Evolutionary conservation across 2,888 invertebrate genomes (phyloP).

Genomic region (Drosophila formosana): DNA sequence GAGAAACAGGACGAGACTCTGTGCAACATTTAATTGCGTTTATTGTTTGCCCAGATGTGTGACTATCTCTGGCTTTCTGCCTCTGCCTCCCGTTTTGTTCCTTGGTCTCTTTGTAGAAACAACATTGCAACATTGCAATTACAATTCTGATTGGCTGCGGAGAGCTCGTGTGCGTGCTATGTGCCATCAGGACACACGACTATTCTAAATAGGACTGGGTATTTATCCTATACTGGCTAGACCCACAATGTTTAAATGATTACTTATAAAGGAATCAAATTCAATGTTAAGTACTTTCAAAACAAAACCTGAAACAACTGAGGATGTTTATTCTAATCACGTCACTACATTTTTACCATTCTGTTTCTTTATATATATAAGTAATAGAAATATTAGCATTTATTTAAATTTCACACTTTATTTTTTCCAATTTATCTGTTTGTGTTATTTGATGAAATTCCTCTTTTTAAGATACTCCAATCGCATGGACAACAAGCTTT

Average conservation of each 20-base stretch:
- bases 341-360: no score
- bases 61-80: not conserved
- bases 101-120: not conserved
- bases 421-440: not conserved
- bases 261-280: not conserved
- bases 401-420: not conserved
- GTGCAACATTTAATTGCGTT: slow-evolving; percentile 69
- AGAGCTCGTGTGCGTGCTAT: not conserved
- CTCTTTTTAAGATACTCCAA: not conserved
- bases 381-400: no score
- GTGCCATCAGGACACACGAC: not conserved
- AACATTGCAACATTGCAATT: slow-evolving; percentile 1
- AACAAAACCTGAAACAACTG: no score
- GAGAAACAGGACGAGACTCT: slow-evolving; percentile 35
- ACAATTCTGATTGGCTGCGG: slow-evolving; percentile 1
- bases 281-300: not conserved
- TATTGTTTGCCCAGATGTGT: slow-evolving; percentile 39
- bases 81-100: not conserved
- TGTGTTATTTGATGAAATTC: not conserved
- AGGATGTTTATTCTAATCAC: no score
- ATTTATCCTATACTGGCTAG: not conserved
- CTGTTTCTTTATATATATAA: no score
- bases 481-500: not conserved
- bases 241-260: no score
- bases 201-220: not conserved